These are phyloP conservation scores for Bombus turneri DNA, from an alignment of 1,140 invertebrate species.

Conservation along the genomic window DNA sequence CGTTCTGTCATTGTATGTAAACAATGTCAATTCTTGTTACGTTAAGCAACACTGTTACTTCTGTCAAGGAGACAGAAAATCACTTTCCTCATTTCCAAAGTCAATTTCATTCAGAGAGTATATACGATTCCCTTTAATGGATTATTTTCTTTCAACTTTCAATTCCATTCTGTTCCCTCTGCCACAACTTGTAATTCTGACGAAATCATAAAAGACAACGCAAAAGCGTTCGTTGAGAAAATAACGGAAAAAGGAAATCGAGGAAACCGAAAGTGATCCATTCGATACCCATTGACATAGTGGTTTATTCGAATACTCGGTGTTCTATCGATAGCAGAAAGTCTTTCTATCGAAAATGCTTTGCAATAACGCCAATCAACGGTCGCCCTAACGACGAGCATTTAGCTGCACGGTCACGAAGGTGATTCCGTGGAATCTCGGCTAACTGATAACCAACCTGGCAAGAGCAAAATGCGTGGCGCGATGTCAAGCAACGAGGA, in stretches of 20 bases:
- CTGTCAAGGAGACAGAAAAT: too few relatives aligned
- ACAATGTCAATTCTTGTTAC: too few relatives aligned
- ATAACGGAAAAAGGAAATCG: background rate
- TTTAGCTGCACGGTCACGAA: slow-evolving; percentile 54
- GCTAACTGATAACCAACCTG: slow-evolving; percentile 47
- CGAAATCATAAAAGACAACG: background rate
- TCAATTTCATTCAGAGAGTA: too few relatives aligned
- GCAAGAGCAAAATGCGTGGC: slow-evolving; percentile 42
- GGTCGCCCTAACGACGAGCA: slow-evolving; percentile 41
- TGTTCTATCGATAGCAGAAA: slow-evolving; percentile 23
- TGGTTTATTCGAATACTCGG: background rate
- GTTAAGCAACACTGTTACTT: too few relatives aligned
- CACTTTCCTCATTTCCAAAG: too few relatives aligned
- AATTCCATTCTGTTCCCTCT: background rate
- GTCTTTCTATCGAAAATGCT: slow-evolving; percentile 49
- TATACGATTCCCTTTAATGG: too few relatives aligned
- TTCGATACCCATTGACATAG: background rate
- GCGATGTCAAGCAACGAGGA: slow-evolving; percentile 26
- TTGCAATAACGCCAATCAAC: slow-evolving; percentile 31
- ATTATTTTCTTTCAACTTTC: background rate
- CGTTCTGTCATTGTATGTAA: too few relatives aligned
- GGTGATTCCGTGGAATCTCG: slow-evolving; percentile 38
- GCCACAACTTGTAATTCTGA: background rate
- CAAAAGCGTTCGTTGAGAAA: too few relatives aligned
- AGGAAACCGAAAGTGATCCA: too few relatives aligned